Evolutionary conservation across 2,888 invertebrate species (phyloP).

Genomic region (Crematogaster levior): DNA sequence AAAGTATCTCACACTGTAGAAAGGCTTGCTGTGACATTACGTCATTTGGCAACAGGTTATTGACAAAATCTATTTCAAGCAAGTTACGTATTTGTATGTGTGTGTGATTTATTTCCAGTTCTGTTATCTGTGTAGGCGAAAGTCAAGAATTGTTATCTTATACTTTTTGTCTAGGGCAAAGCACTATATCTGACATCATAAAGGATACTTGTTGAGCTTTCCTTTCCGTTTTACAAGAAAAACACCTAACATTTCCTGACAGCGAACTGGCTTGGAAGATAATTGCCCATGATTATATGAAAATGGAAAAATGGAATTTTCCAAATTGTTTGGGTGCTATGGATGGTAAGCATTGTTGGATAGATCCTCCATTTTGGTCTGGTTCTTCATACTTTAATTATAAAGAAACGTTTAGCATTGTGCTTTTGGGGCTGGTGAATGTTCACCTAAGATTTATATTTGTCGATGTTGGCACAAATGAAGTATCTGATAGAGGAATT

Average conservation of each 20-base stretch:
- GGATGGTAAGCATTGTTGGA: slow-evolving; percentile 5
- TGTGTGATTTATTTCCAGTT: too few relatives aligned
- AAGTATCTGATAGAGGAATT: background rate
- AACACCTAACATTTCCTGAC: background rate
- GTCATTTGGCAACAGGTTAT: slow-evolving; percentile 17
- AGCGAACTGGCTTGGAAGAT: background rate
- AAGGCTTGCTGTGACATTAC: slow-evolving; percentile 1
- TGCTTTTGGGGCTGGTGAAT: background rate
- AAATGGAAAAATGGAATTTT: background rate
- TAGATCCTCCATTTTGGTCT: slow-evolving; percentile 1
- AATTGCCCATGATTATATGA: background rate
- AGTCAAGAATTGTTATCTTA: slow-evolving; percentile 11
- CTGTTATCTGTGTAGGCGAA: background rate
- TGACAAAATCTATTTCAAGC: background rate
- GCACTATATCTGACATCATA: slow-evolving; percentile 7
- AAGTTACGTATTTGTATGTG: too few relatives aligned
- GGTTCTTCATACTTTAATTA: slow-evolving; percentile 8
- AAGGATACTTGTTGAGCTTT: background rate
- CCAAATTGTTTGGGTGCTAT: background rate
- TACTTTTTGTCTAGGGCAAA: slow-evolving; percentile 6
- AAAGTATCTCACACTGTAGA: background rate
- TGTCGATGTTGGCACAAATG: slow-evolving; percentile 1
- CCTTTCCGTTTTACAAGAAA: background rate
- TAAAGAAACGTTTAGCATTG: background rate
- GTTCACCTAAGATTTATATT: slow-evolving; percentile 9